phyloP scores from a whole-genome alignment of 2,888 invertebrate genomes.

The Plusia festucae region DNA sequence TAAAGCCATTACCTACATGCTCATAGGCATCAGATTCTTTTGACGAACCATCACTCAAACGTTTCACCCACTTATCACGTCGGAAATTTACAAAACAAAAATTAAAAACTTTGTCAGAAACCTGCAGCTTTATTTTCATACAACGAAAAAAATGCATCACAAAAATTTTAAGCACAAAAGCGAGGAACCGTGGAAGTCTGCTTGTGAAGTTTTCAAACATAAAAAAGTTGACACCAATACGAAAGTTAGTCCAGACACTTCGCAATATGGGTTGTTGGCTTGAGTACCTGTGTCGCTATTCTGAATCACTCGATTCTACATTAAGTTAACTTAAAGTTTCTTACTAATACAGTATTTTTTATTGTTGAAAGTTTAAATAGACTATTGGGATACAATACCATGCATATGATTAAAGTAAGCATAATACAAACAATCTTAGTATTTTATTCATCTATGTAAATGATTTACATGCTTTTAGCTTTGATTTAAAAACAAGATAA shows the following conservation, averaged over 20 bases:
- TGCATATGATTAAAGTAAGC: no score
- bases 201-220: slow-evolving; percentile 31
- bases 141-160: slow-evolving; percentile 11
- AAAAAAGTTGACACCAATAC: slow-evolving; percentile 48
- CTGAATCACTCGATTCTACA: slow-evolving; percentile 22
- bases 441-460: no score
- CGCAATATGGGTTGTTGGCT: slow-evolving; percentile 44
- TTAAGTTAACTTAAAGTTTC: background rate
- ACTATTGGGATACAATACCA: no score
- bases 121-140: background rate
- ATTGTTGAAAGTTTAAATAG: background rate
- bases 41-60: background rate
- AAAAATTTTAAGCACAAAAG: slow-evolving; percentile 32
- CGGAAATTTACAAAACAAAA: background rate
- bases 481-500: no score
- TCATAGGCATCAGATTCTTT: background rate
- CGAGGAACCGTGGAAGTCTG: slow-evolving; percentile 16
- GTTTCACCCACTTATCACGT: background rate
- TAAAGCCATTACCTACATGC: background rate
- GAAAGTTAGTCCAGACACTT: slow-evolving; percentile 47
- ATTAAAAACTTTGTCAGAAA: background rate
- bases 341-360: background rate
- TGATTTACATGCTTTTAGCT: no score
- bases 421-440: no score
- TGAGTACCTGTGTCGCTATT: slow-evolving; percentile 49